Base-by-base conservation (phyloP, 92 coral and sea anemone species). In the Umimayanthus chanpuru region DNA sequence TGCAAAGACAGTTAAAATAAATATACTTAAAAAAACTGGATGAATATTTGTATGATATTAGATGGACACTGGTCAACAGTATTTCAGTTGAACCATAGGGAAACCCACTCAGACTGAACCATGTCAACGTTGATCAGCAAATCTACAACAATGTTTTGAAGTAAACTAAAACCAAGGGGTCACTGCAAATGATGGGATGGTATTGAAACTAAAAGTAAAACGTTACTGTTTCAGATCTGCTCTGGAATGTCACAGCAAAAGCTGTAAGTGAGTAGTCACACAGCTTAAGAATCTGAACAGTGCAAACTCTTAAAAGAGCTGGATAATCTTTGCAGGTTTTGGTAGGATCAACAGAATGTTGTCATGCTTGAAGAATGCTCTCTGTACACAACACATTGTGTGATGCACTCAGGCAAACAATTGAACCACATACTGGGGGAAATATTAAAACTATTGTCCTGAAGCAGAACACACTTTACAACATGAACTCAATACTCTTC, bases 371-470 rank as follows among this genome's bases (percentile, higher is more conserved):
- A 70, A 70, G 77, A 44, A 83, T 83, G 87, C 7, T 49, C 56
- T 83, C 64, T 83, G 87, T n/a, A 83, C 64, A 68, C 58, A 81
- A 16, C 79, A 75, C 79, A 83, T 68, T 83, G 78, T 83, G 65
- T 70, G 87, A 83, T 49, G 64, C 58, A 83, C 87, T 71, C 66
- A 68, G 77, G 8, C 65, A 47, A 67, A 83, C 87, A 83, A 83
- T 83, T 44, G 43, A 44, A 28, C 87, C 87, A 68, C 87, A 83
- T 83, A 83, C 87, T 43, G 87, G 77, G 87, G 32, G 79, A 83
- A 83, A 70, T 83, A 83, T 83, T 70, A 49, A 83, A 83, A 83
- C 79, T 83, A 83, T 83, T 83, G 78, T 83, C 87, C 87, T 47
- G 77, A 83, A 83, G 87, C 87, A 83, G 77, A 83, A 70, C 26